phyloP scores from a whole-genome alignment of 1,140 invertebrate species.

The Mesaphorura yosii region DNA sequence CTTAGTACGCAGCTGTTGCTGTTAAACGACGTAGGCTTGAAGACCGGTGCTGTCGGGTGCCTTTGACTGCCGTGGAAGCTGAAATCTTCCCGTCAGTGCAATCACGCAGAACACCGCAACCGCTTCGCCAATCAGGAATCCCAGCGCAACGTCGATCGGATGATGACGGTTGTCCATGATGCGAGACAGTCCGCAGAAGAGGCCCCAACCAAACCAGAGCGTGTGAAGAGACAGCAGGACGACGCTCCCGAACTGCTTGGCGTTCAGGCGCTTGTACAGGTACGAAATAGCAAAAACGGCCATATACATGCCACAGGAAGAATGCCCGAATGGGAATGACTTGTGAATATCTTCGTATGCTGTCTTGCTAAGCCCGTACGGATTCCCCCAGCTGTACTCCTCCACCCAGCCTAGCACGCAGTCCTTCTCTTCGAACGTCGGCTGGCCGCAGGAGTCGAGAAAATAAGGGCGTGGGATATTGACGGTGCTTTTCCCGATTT shows the following conservation, averaged over 20 bases:
- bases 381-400: too few species aligned
- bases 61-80: too few species aligned
- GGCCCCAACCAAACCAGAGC: background rate
- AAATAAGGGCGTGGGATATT: slow-evolving; percentile 18
- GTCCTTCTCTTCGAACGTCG: too few species aligned
- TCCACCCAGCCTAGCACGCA: too few species aligned
- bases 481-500: slow-evolving; percentile 15
- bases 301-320: background rate
- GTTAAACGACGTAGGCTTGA: too few species aligned
- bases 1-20: too few species aligned
- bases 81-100: too few species aligned
- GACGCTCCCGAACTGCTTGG: background rate
- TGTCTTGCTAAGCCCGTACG: too few species aligned
- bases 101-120: too few species aligned
- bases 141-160: background rate
- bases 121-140: too few species aligned
- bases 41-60: too few species aligned
- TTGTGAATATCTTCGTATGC: too few species aligned
- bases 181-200: background rate
- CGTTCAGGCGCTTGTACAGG: background rate
- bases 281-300: background rate
- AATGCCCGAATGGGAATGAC: background rate
- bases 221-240: background rate
- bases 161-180: background rate
- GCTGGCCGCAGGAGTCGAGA: slow-evolving; percentile 16